Evolutionary conservation across 2,113 vertebrate species (phyloP), one percentile per base, ranked within the genome.

Genomic region (Pluvianellus socialis): DNA sequence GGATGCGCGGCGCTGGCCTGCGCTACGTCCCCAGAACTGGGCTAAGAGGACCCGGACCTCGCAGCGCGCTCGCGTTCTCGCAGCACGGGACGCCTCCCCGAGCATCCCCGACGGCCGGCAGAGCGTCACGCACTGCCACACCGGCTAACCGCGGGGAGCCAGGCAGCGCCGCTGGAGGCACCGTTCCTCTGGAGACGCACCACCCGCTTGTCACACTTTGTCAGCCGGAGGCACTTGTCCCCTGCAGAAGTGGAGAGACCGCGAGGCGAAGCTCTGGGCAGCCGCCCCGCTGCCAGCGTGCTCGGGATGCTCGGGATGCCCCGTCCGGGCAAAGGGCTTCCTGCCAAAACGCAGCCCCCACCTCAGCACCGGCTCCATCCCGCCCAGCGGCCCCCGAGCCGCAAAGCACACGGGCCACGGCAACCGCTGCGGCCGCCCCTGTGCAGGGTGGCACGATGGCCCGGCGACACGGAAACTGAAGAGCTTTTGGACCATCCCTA

Each of bases 231-330:
- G 5, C 4, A 3, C 71, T n/a, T 27, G 21, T 9, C 20, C 79
- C 66, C 2, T 4, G 2, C 42, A 33, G 52, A 6, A n/a, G 16
- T 33, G 35, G 3, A 2, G 1, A 23, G 26, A 5, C 4, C 44
- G 49, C 27, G 1, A 6, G 4, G 35, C 3, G 50, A 17, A 19
- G 72, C 33, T 44, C 20, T 24, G 9, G 0, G 11, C 32, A 35
- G 40, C 17, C 2, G 0, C 35, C 68, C 6, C 4, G 2, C 26
- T 13, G 27, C 6, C 10, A 63, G 15, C 1, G 7, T 45, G 62
- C n/a, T 27, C 0, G 0, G 38, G 38, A 38, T 38, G 38, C 38
- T 38, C 38, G 9, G 38, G 38, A 38, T 38, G 38, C 38, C 38
- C 38, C 38, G 38, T 38, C 38, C 38, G 38, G 38, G 28, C 12